Base-by-base conservation (phyloP, 2,797 vertebrate species). In the Erethizon dorsatum region DNA sequence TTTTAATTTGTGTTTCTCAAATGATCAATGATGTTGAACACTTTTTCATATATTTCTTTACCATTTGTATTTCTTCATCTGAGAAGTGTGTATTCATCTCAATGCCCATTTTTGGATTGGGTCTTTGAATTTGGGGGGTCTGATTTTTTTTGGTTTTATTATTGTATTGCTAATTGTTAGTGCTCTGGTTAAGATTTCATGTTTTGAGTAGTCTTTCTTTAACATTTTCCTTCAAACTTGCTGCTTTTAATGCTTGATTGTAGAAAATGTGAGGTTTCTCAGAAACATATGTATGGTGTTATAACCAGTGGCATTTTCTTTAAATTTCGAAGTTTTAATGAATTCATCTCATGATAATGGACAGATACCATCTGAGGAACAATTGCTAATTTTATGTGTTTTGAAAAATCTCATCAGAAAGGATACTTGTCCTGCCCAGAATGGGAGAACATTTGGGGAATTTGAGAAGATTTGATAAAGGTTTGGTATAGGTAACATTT, bases 301-400 rank as follows among this genome's bases (percentile, higher is more conserved):
- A 45, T 47, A 92, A 87, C 13, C 65, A 24, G 89, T 31, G 78
- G 59, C 47, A 52, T 37, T 83, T 91, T 57, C 77, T 86, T 96
- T 79, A 59, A 94, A 86, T 88, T 95, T 96, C 80, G 57, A 73
- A 91, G 87, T 71, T 37, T 20, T 5, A 45, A 28, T 83, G 67
- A 22, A 50, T 57, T 75, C 6, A 1, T 11, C 26, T 41, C 37
- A 61, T 5, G 45, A n/a, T 83, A 69, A 79, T 79, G 18, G n/a
- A 33, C 12, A 47, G 56, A 86, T 67, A 83, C 2, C 11, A 54
- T 59, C 83, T 84, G 63, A 95, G 12, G 17, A 87, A 71, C 11
- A 84, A 61, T 54, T 57, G 18, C 31, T 82, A 28, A 82, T 61
- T 96, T 87, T 71, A 18, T 26, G 24, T 94, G 85, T 65, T 33